A percentile compares a stretch with the other conserved stretches of the same genome.
phyloP scores from a whole-genome alignment of 2,797 vertebrate genomes.

The Acrossocheilus fasciatus region DNA sequence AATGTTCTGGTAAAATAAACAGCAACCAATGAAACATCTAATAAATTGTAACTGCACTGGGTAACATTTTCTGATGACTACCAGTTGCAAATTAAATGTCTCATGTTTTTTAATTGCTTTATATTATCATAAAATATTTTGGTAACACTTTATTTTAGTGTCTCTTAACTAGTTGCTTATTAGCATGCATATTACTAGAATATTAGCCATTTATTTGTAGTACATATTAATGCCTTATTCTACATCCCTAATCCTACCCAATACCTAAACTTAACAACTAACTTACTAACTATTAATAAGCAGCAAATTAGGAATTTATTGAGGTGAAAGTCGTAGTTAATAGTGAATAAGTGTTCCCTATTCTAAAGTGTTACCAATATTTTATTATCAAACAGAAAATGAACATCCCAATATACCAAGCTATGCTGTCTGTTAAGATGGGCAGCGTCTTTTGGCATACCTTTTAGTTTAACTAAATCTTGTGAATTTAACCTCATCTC shows the following conservation, averaged over 20 bases:
- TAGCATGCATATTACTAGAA: too few species aligned
- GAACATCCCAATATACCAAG: background rate
- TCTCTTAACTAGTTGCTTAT: too few species aligned
- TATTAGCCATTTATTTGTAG: too few species aligned
- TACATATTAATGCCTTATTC: too few species aligned
- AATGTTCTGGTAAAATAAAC: constrained; percentile 10
- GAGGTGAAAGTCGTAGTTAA: too few species aligned
- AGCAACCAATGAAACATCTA: constrained; percentile 1
- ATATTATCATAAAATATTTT: background rate
- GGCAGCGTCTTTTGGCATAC: background rate
- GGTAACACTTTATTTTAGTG: too few species aligned
- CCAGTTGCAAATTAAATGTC: background rate
- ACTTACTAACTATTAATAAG: too few species aligned
- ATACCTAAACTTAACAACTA: too few species aligned
- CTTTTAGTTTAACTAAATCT: background rate
- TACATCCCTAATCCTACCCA: too few species aligned
- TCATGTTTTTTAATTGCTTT: background rate
- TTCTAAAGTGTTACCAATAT: background rate
- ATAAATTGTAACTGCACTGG: background rate
- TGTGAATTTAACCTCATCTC: background rate
- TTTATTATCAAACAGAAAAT: background rate
- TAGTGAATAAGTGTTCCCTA: too few species aligned
- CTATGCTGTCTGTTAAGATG: background rate
- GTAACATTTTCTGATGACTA: background rate
- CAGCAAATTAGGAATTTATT: too few species aligned